These are phyloP conservation scores for Euthynnus affinis DNA, from an alignment of 2,797 vertebrate species.

Conservation along the genomic window DNA sequence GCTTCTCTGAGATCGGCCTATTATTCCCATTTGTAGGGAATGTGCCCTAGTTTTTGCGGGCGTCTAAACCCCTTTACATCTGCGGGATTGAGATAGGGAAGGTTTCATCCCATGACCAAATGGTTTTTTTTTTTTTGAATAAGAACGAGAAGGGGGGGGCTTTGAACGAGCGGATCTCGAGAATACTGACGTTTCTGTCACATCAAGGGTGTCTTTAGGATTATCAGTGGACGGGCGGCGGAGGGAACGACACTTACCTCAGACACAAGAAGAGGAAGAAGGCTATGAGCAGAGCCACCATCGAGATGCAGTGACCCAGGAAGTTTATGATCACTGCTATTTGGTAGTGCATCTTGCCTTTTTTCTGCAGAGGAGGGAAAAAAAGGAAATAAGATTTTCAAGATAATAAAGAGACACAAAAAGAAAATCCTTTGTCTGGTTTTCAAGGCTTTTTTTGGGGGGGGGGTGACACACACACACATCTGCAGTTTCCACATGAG, in stretches of 20 bases:
- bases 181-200: conserved; percentile 62
- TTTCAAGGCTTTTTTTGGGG: not conserved
- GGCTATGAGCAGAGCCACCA: conserved; percentile 91
- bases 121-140: conserved; percentile 71
- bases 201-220: conserved; percentile 58
- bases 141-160: conserved; percentile 64
- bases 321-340: conserved; percentile 92
- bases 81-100: conserved; percentile 73
- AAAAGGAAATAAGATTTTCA: conserved; percentile 23
- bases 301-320: conserved; percentile 92
- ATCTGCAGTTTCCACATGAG: not conserved
- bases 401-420: conserved; percentile 19
- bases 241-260: conserved; percentile 84
- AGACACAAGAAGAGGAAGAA: conserved; percentile 93
- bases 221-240: conserved; percentile 50
- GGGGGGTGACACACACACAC: conserved; percentile 15
- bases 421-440: conserved; percentile 35
- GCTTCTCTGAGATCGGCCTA: conserved; percentile 35
- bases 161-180: conserved; percentile 68
- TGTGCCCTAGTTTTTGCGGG: conserved; percentile 71
- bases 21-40: conserved; percentile 70
- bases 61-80: conserved; percentile 76
- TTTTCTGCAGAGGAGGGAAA: conserved; percentile 86
- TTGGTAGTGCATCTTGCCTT: conserved; percentile 92
- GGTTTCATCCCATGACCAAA: conserved; percentile 80